Percentiles rank a stretch among this genome's conserved stretches.
phyloP scores from a whole-genome alignment of 2,888 invertebrate genomes.

The Microplitis manilae region DNA sequence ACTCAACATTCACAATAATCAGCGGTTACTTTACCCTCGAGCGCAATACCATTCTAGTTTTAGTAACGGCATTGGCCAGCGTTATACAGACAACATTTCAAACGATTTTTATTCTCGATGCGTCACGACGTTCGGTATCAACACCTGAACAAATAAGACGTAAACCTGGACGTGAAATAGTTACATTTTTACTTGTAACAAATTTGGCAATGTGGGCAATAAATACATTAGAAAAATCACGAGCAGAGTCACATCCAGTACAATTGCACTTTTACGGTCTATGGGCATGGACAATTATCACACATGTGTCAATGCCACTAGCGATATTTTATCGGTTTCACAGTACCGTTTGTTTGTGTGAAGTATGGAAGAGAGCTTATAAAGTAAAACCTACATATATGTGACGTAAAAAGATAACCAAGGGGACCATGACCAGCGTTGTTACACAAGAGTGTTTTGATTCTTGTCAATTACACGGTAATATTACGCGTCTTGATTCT shows the following conservation, averaged over 20 bases:
- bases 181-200: slow-evolving; percentile 91
- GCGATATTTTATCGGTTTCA: slow-evolving; percentile 96
- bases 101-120: slow-evolving; percentile 92
- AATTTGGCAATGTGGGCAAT: slow-evolving; percentile 97
- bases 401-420: slow-evolving; percentile 74
- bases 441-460: slow-evolving; percentile 33
- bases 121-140: slow-evolving; percentile 87
- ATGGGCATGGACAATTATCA: slow-evolving; percentile 97
- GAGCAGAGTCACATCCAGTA: slow-evolving; percentile 92
- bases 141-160: slow-evolving; percentile 86
- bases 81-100: slow-evolving; percentile 91
- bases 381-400: slow-evolving; percentile 91
- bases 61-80: slow-evolving; percentile 88
- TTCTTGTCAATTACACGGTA: slow-evolving; percentile 58
- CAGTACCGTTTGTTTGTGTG: slow-evolving; percentile 94
- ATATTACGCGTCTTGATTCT: slow-evolving; percentile 61
- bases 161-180: slow-evolving; percentile 94
- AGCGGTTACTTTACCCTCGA: slow-evolving; percentile 91
- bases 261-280: slow-evolving; percentile 93
- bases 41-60: slow-evolving; percentile 84
- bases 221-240: slow-evolving; percentile 91
- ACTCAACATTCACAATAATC: slow-evolving; percentile 93
- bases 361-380: slow-evolving; percentile 96
- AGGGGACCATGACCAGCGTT: slow-evolving; percentile 42
- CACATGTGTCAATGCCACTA: slow-evolving; percentile 92